Conservation (phyloP, 2,113 vertebrate genomes). For the Spermophilus dauricus region DNA sequence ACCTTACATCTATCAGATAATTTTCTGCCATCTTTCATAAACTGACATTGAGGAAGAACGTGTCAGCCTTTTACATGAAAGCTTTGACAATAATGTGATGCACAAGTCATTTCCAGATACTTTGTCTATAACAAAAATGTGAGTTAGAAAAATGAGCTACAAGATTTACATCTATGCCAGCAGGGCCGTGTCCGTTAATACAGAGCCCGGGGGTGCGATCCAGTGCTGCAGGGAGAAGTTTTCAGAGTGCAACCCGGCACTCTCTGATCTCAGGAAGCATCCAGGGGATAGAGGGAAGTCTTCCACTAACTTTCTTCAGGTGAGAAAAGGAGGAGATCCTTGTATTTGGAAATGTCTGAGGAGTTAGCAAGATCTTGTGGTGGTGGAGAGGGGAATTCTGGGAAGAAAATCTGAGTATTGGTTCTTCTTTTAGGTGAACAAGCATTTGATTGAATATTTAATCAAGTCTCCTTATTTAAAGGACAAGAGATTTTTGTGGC, state of each 20-base stretch:
- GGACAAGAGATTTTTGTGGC: background rate
- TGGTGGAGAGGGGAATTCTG: background rate
- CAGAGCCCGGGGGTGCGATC: background rate
- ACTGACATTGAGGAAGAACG: background rate
- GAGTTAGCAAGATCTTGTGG: background rate
- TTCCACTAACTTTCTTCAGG: background rate
- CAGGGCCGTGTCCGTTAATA: background rate
- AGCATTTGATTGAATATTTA: background rate
- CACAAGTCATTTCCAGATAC: background rate
- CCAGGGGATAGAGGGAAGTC: background rate
- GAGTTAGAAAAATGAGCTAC: background rate
- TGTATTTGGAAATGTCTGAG: background rate
- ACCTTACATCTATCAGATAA: background rate
- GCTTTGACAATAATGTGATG: conserved; percentile 58
- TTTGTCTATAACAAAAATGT: background rate
- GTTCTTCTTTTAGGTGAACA: background rate
- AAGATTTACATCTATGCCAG: background rate
- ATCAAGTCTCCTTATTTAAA: background rate
- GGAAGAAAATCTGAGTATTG: background rate
- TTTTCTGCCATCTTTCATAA: conserved; percentile 36
- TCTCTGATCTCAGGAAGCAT: background rate
- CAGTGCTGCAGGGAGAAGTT: background rate
- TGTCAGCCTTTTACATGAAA: background rate
- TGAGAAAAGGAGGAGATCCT: background rate
- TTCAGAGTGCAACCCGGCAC: background rate